phyloP scores from a whole-genome alignment of 2,888 invertebrate genomes.

The Hololepta plana region DNA sequence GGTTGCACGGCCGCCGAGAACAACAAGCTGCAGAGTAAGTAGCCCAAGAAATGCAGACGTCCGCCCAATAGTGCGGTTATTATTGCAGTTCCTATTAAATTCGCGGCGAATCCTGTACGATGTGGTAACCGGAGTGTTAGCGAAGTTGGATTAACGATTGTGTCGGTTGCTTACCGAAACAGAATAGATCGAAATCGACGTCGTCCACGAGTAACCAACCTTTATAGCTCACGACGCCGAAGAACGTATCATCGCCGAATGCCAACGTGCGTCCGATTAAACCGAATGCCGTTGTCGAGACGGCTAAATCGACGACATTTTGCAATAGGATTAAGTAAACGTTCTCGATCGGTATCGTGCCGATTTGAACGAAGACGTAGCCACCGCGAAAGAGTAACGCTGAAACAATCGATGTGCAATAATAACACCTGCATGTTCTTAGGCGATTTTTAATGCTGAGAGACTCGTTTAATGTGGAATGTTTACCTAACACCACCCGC shows the following conservation, averaged over 20 bases:
- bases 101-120: conserved; percentile 19
- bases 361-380: conserved; percentile 17
- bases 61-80: conserved; percentile 19
- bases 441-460: too few relatives aligned
- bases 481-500: too few relatives aligned
- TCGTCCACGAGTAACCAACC: conserved; percentile 16
- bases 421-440: too few relatives aligned
- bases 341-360: conserved; percentile 20
- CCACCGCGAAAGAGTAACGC: too few relatives aligned
- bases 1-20: conserved; percentile 20
- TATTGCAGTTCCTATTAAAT: conserved; percentile 20
- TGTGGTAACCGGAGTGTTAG: too few relatives aligned
- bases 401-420: too few relatives aligned
- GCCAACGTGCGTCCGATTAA: conserved; percentile 15
- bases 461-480: too few relatives aligned
- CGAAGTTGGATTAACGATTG: too few relatives aligned
- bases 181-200: conserved; percentile 12
- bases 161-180: too few relatives aligned
- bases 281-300: conserved; percentile 17
- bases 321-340: conserved; percentile 22
- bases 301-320: conserved; percentile 21
- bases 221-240: conserved; percentile 16
- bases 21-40: conserved; percentile 15
- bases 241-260: conserved; percentile 15
- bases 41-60: conserved; percentile 18